Evolutionary conservation across 2,888 invertebrate species (phyloP).

Genomic region (Dicycla oo): DNA sequence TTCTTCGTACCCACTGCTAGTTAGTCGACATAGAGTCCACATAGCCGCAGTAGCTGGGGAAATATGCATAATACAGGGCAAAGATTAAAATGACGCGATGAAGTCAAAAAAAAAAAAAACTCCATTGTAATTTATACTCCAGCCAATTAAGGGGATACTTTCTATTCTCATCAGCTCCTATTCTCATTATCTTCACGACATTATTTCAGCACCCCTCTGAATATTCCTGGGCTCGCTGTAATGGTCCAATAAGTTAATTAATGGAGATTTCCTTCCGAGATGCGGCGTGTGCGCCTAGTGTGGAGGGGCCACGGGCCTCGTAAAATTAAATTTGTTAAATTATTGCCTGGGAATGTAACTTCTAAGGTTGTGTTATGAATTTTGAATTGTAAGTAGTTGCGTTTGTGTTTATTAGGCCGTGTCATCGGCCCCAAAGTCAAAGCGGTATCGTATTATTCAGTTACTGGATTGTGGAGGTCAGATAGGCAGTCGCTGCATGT

Average conservation of each 20-base stretch:
- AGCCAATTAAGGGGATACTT: slow-evolving; percentile 27
- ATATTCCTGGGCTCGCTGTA: slow-evolving; percentile 70
- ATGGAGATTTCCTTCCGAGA: slow-evolving; percentile 73
- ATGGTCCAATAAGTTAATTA: slow-evolving; percentile 81
- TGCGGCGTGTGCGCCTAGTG: slow-evolving; percentile 48
- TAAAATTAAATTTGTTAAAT: slow-evolving; percentile 73
- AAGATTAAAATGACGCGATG: not conserved
- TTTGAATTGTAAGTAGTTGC: slow-evolving; percentile 31
- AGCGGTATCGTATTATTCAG: no score
- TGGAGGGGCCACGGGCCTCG: slow-evolving; percentile 62
- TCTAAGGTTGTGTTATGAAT: slow-evolving; percentile 51
- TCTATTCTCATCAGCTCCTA: slow-evolving; percentile 48
- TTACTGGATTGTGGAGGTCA: no score
- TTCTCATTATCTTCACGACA: slow-evolving; percentile 52
- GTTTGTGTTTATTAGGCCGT: slow-evolving; percentile 30
- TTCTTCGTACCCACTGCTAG: not conserved
- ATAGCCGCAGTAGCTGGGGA: not conserved
- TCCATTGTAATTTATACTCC: not conserved
- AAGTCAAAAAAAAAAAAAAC: not conserved
- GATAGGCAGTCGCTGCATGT: no score
- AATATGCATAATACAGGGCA: not conserved
- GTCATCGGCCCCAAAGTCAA: no score
- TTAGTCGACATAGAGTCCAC: not conserved
- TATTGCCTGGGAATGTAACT: slow-evolving; percentile 55
- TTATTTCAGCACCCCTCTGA: slow-evolving; percentile 45